Evolutionary conservation across 2,113 vertebrate genomes (phyloP).

Genomic region (Phycodurus eques): DNA sequence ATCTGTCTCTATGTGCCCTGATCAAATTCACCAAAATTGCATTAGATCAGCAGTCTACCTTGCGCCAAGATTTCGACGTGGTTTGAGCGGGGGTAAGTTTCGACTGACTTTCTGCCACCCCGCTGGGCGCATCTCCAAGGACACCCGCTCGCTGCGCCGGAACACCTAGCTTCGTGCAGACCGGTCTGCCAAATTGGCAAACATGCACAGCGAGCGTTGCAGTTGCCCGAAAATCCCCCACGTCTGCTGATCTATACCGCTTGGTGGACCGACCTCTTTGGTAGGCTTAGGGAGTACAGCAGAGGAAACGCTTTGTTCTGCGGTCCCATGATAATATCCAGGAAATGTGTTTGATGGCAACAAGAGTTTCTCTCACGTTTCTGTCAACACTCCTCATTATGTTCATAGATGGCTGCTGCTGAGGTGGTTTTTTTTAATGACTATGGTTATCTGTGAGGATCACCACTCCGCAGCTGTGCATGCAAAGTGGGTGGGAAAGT

Average conservation of each 20-base stretch:
- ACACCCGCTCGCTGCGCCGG: no score
- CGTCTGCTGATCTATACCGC: conserved; percentile 2
- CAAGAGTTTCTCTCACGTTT: conserved; percentile 51
- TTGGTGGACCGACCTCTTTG: not conserved
- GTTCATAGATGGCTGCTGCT: conserved; percentile 45
- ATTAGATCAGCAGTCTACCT: no score
- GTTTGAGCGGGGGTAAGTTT: no score
- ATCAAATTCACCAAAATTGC: no score
- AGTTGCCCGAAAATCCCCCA: not conserved
- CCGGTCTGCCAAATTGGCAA: no score
- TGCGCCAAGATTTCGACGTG: no score
- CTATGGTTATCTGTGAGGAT: conserved; percentile 36
- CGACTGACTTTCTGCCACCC: no score
- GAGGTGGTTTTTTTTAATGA: conserved; percentile 42
- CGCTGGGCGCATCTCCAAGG: no score
- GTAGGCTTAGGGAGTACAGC: not conserved
- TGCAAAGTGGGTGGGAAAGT: conserved; percentile 31
- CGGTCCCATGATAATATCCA: conserved; percentile 57
- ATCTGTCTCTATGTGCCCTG: no score
- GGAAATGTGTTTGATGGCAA: conserved; percentile 60
- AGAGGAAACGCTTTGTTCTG: conserved; percentile 70
- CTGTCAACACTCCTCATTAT: conserved; percentile 55
- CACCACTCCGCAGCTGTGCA: conserved; percentile 58
- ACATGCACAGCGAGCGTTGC: no score
- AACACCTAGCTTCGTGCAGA: no score